These are phyloP conservation scores for Mustela lutreola DNA, from an alignment of 2,113 vertebrate species.

Conservation along the genomic window DNA sequence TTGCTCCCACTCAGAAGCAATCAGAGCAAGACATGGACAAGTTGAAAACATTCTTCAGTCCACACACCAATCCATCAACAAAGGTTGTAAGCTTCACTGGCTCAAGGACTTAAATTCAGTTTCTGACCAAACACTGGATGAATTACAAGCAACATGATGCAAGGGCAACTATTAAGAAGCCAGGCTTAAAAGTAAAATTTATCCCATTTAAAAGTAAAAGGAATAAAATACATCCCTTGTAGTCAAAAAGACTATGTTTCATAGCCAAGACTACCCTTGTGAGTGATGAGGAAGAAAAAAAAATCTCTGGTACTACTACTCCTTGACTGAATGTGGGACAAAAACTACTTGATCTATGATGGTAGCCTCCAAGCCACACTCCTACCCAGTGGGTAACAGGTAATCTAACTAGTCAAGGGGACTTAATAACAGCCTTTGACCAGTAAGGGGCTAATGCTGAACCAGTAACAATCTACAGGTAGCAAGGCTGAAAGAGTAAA, in stretches of 20 bases:
- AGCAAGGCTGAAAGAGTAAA: background rate
- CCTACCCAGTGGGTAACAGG: background rate
- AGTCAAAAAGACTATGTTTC: background rate
- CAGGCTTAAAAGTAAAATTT: background rate
- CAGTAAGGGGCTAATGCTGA: background rate
- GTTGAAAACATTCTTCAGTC: background rate
- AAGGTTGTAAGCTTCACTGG: background rate
- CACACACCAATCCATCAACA: background rate
- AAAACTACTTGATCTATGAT: background rate
- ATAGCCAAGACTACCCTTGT: background rate
- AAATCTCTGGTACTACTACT: background rate
- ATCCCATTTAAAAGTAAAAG: background rate
- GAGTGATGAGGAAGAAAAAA: background rate
- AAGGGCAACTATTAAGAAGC: background rate
- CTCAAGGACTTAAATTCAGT: background rate
- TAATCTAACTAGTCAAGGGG: background rate
- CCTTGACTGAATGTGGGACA: background rate
- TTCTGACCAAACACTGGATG: background rate
- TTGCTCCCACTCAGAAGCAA: background rate
- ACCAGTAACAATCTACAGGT: background rate
- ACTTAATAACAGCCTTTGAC: background rate
- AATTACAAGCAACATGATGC: background rate
- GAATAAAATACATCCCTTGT: background rate
- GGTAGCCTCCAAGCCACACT: background rate
- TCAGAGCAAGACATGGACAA: background rate